Evolutionary conservation across 2,113 vertebrate genomes (phyloP).

Genomic region (Cisticola juncidis): DNA sequence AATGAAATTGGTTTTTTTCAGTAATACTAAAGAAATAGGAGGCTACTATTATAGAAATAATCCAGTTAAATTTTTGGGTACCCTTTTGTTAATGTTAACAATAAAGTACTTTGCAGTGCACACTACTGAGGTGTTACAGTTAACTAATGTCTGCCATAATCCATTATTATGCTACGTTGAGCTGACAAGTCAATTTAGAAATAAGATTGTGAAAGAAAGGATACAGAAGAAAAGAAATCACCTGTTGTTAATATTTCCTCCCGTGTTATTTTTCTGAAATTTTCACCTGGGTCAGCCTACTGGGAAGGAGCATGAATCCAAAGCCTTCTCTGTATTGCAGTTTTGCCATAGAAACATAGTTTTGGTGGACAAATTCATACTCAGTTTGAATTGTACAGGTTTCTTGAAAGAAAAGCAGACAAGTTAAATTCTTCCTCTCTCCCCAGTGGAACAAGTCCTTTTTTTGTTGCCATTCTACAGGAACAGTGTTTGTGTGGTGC

Average conservation of each 20-base stretch:
- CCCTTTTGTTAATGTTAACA: background rate
- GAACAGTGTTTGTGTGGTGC: background rate
- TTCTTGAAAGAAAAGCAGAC: background rate
- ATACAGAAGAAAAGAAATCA: background rate
- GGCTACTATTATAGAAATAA: background rate
- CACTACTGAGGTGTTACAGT: background rate
- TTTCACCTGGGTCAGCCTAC: background rate
- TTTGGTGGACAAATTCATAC: background rate
- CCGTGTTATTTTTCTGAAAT: background rate
- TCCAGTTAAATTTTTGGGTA: background rate
- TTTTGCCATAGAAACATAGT: background rate
- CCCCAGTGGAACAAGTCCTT: background rate
- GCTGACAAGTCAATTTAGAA: background rate
- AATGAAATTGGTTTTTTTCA: background rate
- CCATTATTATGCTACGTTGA: background rate
- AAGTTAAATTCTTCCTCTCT: background rate
- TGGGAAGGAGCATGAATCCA: background rate
- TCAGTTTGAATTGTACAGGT: background rate
- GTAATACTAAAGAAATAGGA: background rate
- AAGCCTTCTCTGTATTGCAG: fast-evolving
- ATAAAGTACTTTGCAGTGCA: background rate
- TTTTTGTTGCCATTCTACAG: fast-evolving
- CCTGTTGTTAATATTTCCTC: background rate
- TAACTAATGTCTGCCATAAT: background rate
- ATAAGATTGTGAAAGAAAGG: background rate